Evolutionary conservation across 2,888 invertebrate genomes (phyloP), one percentile per base, ranked within the genome.

Genomic region (Chrysodeixis includens): DNA sequence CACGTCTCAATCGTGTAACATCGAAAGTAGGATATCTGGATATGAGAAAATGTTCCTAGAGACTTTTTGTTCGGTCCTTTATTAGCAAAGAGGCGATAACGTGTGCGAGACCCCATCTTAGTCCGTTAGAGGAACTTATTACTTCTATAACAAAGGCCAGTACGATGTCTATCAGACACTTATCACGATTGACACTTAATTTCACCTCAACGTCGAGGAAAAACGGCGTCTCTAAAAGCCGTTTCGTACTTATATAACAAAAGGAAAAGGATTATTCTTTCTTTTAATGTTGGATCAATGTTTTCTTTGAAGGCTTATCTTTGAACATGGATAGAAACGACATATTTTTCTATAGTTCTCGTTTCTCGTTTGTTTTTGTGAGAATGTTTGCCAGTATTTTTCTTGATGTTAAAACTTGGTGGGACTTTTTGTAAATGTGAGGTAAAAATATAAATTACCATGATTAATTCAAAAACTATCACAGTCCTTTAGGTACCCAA

Each of bases 101-200:
- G 6, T 54, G 30, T 67, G 56, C n/a, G 46, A 16, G 12, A 20
- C 46, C 40, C 56, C 22, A 56, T 30, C 30, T 0, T 2, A 40
- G 56, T 16, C 73, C 22, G 4, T 14, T 44, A 1, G 30, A 73
- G 58, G 49, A 60, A 67, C 46, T 44, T 20, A 67, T 71, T 60
- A 60, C 22, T 9, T 5, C 10, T 35, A 16, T 62, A 62, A 71
- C 68, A 22, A 57, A 46, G 54, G 18, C 56, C 18, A 12, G 53
- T 18, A 5, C 9, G 35, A 12, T 2, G 30, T 20, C 40, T 61
- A 4, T 35, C 8, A 35, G 30, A 9, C 12, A 20, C 68, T 74
- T 35, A 54, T 57, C 32, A 57, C 10, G 20, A 66, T 35, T 57
- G 67, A n/a, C 60, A 57, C 2, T 20, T 8, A 9, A 35, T 57